Evolutionary conservation across 2,888 invertebrate species (phyloP), one percentile per base, ranked within the genome.

Genomic region (Calameuta filiformis): DNA sequence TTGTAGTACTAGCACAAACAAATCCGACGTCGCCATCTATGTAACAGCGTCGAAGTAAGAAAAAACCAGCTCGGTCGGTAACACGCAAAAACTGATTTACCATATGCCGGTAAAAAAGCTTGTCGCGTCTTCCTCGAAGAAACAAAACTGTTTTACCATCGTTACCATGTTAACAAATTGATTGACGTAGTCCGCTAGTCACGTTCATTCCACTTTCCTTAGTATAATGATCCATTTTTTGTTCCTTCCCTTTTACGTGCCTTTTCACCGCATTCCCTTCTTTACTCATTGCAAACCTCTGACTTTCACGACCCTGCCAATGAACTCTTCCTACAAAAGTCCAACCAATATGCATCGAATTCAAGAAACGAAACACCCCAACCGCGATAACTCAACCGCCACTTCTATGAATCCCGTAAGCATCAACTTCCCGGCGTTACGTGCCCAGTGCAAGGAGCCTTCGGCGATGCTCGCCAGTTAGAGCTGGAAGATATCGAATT

Each of bases 151-250:
- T 56, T 56, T 56, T 56, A 56, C 9, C 56, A 23, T 56, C 56
- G 56, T 23, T 56, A 9, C 56, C 2, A 23, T 56, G 56, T 56
- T 56, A 23, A 56, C 56, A 56, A 23, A 15, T 56, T 56, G 56
- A 56, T 56, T 23, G 56, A 56, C 56, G 23, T 23, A 23, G 15
- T 1, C 71, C 71, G 31, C 71, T 34, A 71, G 34, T 31, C 71
- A 71, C 71, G 71, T 71, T 71, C 71, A 71, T 71, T 34, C 71
- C 71, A 71, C 71, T 71, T 71, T 71, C 71, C 71, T 71, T 31
- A 1, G 71, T 33, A 71, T 15, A 31, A 71, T 9, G 2, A 71
- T 31, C 30, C 71, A 34, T 31, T 71, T 71, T 71, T 34, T 30
- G 15, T 34, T 31, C 11, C 34, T 33, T 31, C 71, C 31, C 33